These are phyloP conservation scores for Papilio polyxenes DNA, from an alignment of 1,140 invertebrate genomes.

Conservation along the genomic window DNA sequence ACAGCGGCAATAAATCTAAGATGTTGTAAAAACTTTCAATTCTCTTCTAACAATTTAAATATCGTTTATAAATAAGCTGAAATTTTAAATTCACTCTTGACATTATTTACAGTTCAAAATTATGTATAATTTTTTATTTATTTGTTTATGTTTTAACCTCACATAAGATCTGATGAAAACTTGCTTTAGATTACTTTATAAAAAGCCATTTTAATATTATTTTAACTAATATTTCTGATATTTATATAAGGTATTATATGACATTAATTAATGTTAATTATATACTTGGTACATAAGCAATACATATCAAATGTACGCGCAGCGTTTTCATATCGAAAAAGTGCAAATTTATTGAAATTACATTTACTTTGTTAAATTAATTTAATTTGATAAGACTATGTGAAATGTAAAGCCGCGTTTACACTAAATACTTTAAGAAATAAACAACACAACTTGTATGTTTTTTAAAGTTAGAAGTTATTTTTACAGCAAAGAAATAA, in stretches of 20 bases:
- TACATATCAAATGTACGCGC: conserved; percentile 20
- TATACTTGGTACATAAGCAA: not conserved
- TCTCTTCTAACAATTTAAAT: conserved; percentile 8
- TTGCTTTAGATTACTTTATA: not conserved
- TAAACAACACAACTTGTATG: not conserved
- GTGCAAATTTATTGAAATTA: conserved; percentile 10
- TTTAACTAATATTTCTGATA: not conserved
- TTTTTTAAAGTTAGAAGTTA: not conserved
- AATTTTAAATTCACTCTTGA: not conserved
- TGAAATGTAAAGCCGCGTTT: not conserved
- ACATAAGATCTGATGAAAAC: not conserved
- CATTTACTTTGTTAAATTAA: not conserved
- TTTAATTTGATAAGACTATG: not conserved
- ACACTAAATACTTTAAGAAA: not conserved
- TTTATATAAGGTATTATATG: not conserved
- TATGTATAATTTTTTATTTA: no score
- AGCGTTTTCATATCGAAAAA: conserved; percentile 5
- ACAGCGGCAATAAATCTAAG: no score
- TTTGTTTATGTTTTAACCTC: not conserved
- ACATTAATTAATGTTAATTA: not conserved
- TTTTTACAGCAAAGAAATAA: not conserved
- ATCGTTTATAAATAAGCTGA: not conserved
- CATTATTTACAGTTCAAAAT: not conserved
- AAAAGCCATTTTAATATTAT: not conserved
- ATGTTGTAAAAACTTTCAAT: not conserved